phyloP scores from a whole-genome alignment of 1,140 invertebrate species.

The Tribolium madens region DNA sequence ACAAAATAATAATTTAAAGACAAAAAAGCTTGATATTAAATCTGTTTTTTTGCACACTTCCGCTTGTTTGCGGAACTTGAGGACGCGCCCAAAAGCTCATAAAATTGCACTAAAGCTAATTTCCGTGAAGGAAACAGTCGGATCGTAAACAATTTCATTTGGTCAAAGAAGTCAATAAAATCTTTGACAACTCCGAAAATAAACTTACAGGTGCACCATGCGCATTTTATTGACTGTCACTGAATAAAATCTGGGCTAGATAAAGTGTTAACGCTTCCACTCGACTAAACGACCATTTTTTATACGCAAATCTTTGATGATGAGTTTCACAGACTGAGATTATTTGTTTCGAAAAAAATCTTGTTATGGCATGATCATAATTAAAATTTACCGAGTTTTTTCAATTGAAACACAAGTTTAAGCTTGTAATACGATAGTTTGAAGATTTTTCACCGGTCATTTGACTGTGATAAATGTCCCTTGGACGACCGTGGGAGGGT shows the following conservation, averaged over 20 bases:
- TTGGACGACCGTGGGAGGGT: background rate
- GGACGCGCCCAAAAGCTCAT: background rate
- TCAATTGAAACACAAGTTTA: background rate
- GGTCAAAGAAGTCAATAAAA: constrained; percentile 9
- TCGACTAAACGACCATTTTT: constrained; percentile 11
- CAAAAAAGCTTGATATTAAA: too few relatives aligned
- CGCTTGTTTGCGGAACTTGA: background rate
- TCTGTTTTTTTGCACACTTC: background rate
- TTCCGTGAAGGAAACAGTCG: constrained; percentile 18
- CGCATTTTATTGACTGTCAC: constrained; percentile 2
- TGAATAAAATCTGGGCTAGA: constrained; percentile 17
- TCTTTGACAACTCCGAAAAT: constrained; percentile 5
- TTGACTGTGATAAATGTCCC: constrained; percentile 4
- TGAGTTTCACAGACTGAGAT: constrained; percentile 17
- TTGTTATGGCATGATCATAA: constrained; percentile 16
- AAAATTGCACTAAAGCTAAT: constrained; percentile 23
- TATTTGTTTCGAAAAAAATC: constrained; percentile 34
- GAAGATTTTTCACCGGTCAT: constrained; percentile 1
- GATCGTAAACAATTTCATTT: constrained; percentile 20
- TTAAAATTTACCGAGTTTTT: constrained; percentile 16
- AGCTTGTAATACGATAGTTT: background rate
- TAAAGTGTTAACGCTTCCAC: constrained; percentile 24
- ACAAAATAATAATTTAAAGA: too few relatives aligned
- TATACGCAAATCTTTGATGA: constrained; percentile 5
- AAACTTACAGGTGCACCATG: constrained; percentile 12